Conservation (phyloP, 2,797 vertebrate species). For the Acestrorhynchus altus region DNA sequence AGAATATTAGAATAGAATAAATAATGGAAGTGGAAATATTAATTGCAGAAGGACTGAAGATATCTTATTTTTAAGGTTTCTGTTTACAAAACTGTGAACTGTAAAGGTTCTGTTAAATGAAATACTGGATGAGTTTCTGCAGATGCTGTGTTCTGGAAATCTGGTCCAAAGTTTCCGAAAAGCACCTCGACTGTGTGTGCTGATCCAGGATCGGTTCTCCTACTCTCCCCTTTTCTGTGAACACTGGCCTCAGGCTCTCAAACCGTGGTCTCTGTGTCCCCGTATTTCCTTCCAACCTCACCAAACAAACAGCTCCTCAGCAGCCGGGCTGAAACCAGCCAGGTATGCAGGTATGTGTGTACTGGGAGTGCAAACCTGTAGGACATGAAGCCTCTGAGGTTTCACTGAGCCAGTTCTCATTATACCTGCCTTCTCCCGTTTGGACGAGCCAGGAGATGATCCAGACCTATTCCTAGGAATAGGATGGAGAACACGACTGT, state of each 20-base stretch:
- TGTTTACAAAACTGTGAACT: too few species aligned
- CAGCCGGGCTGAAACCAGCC: background rate
- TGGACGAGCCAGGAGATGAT: background rate
- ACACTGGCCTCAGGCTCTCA: too few species aligned
- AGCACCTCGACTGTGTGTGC: too few species aligned
- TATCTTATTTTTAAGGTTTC: too few species aligned
- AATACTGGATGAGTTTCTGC: too few species aligned
- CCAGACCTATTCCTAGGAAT: background rate
- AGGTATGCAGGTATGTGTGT: background rate
- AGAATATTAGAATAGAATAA: background rate
- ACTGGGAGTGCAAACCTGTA: background rate
- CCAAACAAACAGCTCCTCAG: background rate
- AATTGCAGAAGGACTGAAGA: too few species aligned
- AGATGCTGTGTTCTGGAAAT: too few species aligned
- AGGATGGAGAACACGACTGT: too few species aligned
- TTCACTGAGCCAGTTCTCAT: background rate
- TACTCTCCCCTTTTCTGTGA: too few species aligned
- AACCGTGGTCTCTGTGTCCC: background rate
- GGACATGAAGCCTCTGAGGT: background rate
- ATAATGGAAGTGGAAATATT: background rate
- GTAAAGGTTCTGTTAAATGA: too few species aligned
- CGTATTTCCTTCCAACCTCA: background rate
- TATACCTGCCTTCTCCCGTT: background rate
- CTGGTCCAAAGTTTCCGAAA: too few species aligned
- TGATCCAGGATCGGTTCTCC: too few species aligned